phyloP scores from a whole-genome alignment of 2,888 invertebrate species.

The Hylaea fasciaria region DNA sequence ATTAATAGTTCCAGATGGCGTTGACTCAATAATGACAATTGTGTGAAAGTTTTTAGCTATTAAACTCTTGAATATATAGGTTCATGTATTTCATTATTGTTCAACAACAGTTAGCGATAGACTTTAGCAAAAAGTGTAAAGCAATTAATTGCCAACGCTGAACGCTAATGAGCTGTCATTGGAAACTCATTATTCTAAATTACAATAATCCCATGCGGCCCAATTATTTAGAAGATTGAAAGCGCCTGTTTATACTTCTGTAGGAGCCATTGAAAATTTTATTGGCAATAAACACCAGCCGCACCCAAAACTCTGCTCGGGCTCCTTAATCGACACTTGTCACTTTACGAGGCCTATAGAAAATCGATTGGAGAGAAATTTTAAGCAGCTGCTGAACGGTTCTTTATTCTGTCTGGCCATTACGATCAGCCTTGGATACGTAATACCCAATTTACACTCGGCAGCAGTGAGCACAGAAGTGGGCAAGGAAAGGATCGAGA shows the following conservation, averaged over 20 bases:
- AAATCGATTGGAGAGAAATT: slow-evolving; percentile 23
- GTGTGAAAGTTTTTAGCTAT: no score
- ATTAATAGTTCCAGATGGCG: no score
- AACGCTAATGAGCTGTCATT: no score
- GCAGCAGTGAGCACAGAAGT: no score
- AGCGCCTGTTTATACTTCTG: slow-evolving; percentile 24
- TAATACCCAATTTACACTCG: no score
- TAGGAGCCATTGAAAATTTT: slow-evolving; percentile 32
- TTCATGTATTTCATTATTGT: no score
- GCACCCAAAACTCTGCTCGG: slow-evolving; percentile 26
- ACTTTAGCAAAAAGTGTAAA: no score
- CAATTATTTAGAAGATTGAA: slow-evolving; percentile 17
- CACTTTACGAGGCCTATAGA: slow-evolving; percentile 32
- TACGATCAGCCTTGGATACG: no score
- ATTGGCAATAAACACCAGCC: slow-evolving; percentile 42
- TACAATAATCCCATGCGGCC: slow-evolving; percentile 5
- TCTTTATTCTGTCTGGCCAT: not conserved
- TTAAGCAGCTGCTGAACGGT: not conserved
- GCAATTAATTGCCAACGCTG: not conserved
- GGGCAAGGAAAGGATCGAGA: no score
- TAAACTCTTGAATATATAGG: no score
- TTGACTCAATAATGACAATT: no score
- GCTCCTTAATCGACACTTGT: slow-evolving; percentile 36
- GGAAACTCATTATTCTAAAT: not conserved
- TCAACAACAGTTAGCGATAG: no score